Conservation (phyloP, 2,888 invertebrate genomes). For the Drosophila paranaensis region DNA sequence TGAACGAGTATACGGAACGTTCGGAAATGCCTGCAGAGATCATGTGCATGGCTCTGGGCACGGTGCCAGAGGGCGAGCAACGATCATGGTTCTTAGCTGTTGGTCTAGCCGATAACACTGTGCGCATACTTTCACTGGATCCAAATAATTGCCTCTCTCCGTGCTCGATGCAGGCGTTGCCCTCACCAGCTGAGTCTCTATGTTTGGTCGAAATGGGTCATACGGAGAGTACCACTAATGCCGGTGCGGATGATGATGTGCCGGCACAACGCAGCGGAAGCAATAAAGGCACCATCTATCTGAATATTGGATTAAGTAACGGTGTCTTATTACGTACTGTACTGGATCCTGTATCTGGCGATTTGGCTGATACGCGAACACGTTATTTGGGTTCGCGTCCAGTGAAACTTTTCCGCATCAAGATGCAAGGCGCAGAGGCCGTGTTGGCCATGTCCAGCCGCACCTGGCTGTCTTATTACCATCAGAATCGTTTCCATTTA, state of each 20-base stretch:
- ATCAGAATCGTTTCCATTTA: conserved; percentile 97
- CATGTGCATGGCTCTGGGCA: conserved; percentile 98
- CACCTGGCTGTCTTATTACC: conserved; percentile 99
- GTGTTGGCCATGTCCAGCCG: conserved; percentile 99
- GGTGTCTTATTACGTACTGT: conserved; percentile 97
- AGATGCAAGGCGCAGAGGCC: conserved; percentile 98
- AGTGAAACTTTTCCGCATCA: conserved; percentile 97
- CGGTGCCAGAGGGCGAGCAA: conserved; percentile 97
- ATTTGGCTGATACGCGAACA: conserved; percentile 98
- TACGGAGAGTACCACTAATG: conserved; percentile 86
- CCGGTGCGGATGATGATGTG: conserved; percentile 85
- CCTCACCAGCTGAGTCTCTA: conserved; percentile 97
- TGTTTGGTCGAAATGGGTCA: conserved; percentile 97
- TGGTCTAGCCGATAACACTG: conserved; percentile 97
- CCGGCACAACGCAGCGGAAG: conserved; percentile 84
- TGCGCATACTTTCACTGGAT: conserved; percentile 98
- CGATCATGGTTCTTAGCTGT: conserved; percentile 98
- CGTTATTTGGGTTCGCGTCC: conserved; percentile 98
- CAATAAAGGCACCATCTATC: conserved; percentile 91
- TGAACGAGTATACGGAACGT: conserved; percentile 99
- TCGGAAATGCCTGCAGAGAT: conserved; percentile 99
- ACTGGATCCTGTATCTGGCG: conserved; percentile 97
- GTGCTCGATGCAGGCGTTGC: conserved; percentile 97
- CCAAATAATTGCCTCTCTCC: conserved; percentile 97
- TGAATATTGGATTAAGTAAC: conserved; percentile 99